These are phyloP conservation scores for Spisula subtruncata DNA, from an alignment of 2,888 invertebrate species.

Conservation along the genomic window DNA sequence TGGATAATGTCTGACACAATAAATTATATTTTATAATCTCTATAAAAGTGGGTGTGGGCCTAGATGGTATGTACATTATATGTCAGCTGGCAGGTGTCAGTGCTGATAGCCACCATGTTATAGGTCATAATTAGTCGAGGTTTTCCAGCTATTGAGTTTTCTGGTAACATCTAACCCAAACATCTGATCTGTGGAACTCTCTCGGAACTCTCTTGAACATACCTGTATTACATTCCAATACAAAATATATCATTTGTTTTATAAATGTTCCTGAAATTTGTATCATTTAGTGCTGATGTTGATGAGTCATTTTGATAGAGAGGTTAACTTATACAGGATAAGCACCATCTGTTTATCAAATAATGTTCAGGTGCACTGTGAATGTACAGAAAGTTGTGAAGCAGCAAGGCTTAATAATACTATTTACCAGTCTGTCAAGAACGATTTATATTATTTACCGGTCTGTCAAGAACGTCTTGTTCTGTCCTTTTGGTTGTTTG, in stretches of 20 bases:
- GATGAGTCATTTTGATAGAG: not conserved
- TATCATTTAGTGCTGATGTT: not conserved
- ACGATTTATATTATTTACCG: too few relatives aligned
- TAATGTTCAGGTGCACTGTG: too few relatives aligned
- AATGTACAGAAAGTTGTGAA: too few relatives aligned
- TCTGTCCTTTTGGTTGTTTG: too few relatives aligned
- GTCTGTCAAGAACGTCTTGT: too few relatives aligned
- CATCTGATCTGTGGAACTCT: not conserved
- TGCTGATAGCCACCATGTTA: constrained; percentile 4
- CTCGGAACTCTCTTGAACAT: not conserved
- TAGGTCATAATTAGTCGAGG: constrained; percentile 17
- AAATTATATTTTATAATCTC: not conserved
- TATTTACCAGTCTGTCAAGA: too few relatives aligned
- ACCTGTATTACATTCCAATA: constrained; percentile 9
- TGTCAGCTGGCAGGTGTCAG: constrained; percentile 19
- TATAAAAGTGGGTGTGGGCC: not conserved
- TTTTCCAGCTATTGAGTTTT: not conserved
- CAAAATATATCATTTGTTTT: constrained; percentile 17
- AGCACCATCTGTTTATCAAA: too few relatives aligned
- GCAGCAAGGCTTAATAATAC: too few relatives aligned
- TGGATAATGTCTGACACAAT: not conserved
- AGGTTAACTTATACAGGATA: too few relatives aligned
- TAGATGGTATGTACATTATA: not conserved
- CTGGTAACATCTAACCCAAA: not conserved
- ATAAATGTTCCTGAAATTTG: not conserved